Evolutionary conservation across 2,113 vertebrate genomes (phyloP), one percentile per base, ranked within the genome.

Genomic region (Perognathus longimembris): DNA sequence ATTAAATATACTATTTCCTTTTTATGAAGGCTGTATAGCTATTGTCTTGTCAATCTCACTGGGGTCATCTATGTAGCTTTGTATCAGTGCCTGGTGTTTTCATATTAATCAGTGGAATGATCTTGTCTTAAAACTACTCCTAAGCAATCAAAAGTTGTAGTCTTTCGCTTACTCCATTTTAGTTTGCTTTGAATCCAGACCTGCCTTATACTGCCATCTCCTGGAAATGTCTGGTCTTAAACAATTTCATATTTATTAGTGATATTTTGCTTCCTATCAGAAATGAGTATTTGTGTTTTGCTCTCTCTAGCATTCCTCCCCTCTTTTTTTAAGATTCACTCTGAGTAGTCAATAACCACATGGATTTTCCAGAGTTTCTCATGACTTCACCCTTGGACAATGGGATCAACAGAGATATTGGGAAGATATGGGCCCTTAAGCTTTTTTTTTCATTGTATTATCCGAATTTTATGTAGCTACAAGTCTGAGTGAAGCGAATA

Each of bases 121-220:
- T 82, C 22, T 17, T 24, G 3, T 90, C 40, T 95, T 91, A 85
- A 93, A 94, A 50, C 30, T 70, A 64, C 45, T 45, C 45, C 1
- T 54, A 45, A 34, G 21, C 38, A 89, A 89, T 20, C 7, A 90
- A 79, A 83, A 63, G 5, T 66, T 82, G 38, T 3, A 24, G 71
- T 66, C 22, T 30, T 17, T 1, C n/a, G 6, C 30, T 78, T 88
- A 45, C 74, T 64, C n/a, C 61, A 90, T 34, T 73, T 78, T 1
- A 28, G 21, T 89, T 85, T 9, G 30, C 1, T 91, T 87, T 87
- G 5, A 50, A 88, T 90, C n/a, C 78, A 94, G 45, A 20, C 6
- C 66, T 95, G 94, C 89, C 93, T 90, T 40, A 70, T 92, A 90
- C 96, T 97, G 97, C 96, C 97, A 96, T 92, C 97, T 97, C 66